Evolutionary conservation across 2,113 vertebrate species (phyloP).

Genomic region (Cryptomyrus ogoouensis): DNA sequence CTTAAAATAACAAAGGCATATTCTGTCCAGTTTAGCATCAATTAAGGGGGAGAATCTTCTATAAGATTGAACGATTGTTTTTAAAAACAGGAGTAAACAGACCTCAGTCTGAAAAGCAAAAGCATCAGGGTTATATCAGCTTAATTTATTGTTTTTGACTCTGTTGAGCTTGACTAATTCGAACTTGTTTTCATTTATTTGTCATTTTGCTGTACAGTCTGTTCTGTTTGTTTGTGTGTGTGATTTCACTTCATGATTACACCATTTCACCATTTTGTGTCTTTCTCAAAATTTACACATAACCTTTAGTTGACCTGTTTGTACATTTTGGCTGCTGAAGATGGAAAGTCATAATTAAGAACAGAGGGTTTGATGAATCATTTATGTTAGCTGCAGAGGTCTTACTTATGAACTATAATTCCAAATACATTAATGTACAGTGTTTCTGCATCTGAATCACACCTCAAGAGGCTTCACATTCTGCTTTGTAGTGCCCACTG

Average conservation of each 20-base stretch:
- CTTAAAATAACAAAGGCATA: not conserved
- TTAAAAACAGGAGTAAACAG: not conserved
- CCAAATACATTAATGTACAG: not conserved
- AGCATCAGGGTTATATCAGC: not conserved
- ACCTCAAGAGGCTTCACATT: not conserved
- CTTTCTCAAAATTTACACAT: not conserved
- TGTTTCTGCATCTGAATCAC: not conserved
- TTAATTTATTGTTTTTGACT: not conserved
- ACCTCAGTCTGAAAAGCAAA: not conserved
- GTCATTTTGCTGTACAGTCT: not conserved
- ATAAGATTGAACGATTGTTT: not conserved
- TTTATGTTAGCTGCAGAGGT: not conserved
- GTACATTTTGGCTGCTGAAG: not conserved
- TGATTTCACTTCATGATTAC: not conserved
- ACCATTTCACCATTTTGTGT: not conserved
- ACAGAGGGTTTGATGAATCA: not conserved
- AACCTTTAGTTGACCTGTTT: not conserved
- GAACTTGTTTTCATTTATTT: not conserved
- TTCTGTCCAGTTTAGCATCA: not conserved
- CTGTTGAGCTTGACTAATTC: not conserved
- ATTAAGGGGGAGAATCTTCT: not conserved
- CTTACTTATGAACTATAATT: not conserved
- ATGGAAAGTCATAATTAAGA: not conserved
- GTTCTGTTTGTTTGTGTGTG: not conserved
- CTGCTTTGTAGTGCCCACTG: not conserved